Evolutionary conservation across 2,888 invertebrate genomes (phyloP).

Genomic region (Caenorhabditis uteleia): DNA sequence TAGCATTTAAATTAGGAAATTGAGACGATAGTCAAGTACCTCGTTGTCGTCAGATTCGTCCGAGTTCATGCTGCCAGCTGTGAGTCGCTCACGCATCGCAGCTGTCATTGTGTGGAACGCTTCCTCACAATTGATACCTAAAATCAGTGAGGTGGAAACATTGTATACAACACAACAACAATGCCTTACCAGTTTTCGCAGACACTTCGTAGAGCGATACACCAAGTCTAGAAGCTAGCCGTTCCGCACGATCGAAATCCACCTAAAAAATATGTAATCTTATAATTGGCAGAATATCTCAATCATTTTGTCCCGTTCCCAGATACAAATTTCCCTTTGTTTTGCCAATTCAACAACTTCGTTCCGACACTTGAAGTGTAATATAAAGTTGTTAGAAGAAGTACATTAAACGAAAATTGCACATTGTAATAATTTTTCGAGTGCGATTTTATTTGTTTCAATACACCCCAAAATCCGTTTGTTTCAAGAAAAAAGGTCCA

Average conservation of each 20-base stretch:
- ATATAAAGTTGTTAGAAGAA: too few species aligned
- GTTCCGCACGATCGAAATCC: conserved; percentile 67
- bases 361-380: too few species aligned
- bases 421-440: too few species aligned
- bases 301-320: too few species aligned
- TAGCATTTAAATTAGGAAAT: conserved; percentile 32
- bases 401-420: too few species aligned
- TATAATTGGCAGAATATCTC: neutral
- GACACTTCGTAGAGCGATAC: conserved; percentile 70
- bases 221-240: conserved; percentile 65
- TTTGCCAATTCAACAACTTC: too few species aligned
- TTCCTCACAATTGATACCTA: conserved; percentile 67
- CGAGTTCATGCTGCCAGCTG: conserved; percentile 44
- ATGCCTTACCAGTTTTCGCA: conserved; percentile 66
- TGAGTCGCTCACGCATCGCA: conserved; percentile 68
- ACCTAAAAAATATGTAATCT: conserved; percentile 49
- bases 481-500: too few species aligned
- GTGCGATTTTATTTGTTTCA: too few species aligned
- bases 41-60: conserved; percentile 54
- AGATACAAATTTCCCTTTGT: too few species aligned
- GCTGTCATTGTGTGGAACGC: conserved; percentile 67
- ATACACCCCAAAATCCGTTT: too few species aligned
- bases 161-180: conserved; percentile 13
- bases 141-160: conserved; percentile 7
- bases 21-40: conserved; percentile 15